These are phyloP conservation scores for Protosalanx chinensis DNA, from an alignment of 2,797 vertebrate species.

Conservation along the genomic window DNA sequence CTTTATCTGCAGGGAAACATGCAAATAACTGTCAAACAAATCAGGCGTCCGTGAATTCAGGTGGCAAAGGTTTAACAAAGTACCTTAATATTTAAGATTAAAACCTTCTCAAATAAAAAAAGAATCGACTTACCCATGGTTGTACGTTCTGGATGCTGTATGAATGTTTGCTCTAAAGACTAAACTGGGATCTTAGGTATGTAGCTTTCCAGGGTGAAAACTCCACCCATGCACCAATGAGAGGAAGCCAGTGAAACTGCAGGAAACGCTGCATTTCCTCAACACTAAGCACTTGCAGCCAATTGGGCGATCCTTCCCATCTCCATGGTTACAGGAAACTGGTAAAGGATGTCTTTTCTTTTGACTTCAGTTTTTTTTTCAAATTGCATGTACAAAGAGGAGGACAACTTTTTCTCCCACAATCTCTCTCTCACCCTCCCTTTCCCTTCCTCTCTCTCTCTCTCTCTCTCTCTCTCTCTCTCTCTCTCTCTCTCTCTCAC, in stretches of 20 bases:
- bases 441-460: background rate
- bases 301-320: conserved; percentile 65
- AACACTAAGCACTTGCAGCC: conserved; percentile 33
- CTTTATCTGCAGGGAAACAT: background rate
- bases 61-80: too few relatives aligned
- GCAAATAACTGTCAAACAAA: background rate
- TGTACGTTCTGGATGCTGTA: background rate
- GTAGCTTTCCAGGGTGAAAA: conserved; percentile 43
- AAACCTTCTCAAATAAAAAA: too few relatives aligned
- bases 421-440: conserved; percentile 1
- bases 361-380: conserved; percentile 15
- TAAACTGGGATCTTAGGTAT: background rate
- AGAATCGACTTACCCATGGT: background rate
- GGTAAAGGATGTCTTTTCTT: conserved; percentile 55
- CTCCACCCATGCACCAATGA: conserved; percentile 24
- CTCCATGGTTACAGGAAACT: conserved; percentile 75
- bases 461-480: background rate
- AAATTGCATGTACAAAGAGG: background rate
- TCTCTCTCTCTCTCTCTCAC: background rate
- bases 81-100: too few relatives aligned
- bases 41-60: too few relatives aligned
- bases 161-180: background rate
- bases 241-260: conserved; percentile 61
- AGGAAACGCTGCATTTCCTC: conserved; percentile 68
- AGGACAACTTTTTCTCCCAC: background rate